A percentile compares a stretch with the other conserved stretches of the same genome.
These are phyloP conservation scores for Eupeodes latifasciatus DNA, from an alignment of 2,888 invertebrate genomes.

Conservation along the genomic window DNA sequence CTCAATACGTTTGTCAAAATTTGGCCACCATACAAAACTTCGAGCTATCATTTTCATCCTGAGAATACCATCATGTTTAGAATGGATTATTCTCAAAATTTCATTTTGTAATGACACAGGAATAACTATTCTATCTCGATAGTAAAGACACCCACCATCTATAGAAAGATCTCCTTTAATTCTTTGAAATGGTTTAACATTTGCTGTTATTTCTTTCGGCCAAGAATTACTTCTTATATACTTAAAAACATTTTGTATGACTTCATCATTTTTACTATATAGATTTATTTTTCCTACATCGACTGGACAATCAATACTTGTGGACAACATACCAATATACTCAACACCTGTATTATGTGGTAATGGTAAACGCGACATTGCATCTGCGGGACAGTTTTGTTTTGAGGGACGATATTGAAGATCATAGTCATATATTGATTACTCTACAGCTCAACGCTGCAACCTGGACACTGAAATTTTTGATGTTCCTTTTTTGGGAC, in stretches of 20 bases:
- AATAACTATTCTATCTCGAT: slow-evolving; percentile 59
- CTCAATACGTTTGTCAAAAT: slow-evolving; percentile 78
- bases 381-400: slow-evolving; percentile 37
- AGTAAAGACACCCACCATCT: slow-evolving; percentile 34
- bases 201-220: background rate
- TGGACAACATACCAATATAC: slow-evolving; percentile 28
- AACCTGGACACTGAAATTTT: slow-evolving; percentile 8
- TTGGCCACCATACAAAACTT: slow-evolving; percentile 79
- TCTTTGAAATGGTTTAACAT: slow-evolving; percentile 15
- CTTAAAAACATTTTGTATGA: background rate
- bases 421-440: slow-evolving; percentile 29
- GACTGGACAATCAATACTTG: slow-evolving; percentile 3
- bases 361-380: slow-evolving; percentile 34
- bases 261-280: background rate
- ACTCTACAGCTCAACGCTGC: slow-evolving; percentile 15
- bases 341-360: slow-evolving; percentile 32
- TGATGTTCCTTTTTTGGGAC: slow-evolving; percentile 18
- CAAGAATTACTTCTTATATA: background rate
- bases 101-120: slow-evolving; percentile 54
- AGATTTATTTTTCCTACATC: background rate
- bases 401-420: slow-evolving; percentile 20
- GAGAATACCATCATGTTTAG: slow-evolving; percentile 78
- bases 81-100: slow-evolving; percentile 72
- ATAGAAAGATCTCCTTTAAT: slow-evolving; percentile 17
- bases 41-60: slow-evolving; percentile 78